Evolutionary conservation across 1,140 invertebrate species (phyloP), one percentile per base, ranked within the genome.

Genomic region (Ladona fulva): DNA sequence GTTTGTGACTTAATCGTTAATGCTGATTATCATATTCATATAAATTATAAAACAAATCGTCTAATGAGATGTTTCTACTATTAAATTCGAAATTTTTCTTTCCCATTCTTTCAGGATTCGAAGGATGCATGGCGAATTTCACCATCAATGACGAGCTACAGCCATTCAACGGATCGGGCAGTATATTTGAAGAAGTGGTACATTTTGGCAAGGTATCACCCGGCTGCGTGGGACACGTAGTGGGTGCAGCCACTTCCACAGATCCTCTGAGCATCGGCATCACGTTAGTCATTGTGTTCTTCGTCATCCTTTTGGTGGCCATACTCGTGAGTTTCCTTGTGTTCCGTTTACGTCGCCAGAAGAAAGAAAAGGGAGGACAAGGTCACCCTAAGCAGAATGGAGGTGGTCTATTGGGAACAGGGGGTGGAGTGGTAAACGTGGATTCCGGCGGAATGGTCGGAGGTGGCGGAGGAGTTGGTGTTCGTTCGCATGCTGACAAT

Each of bases 251-350:
- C 0, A 90, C 93, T 77, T 90, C 91, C 0, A 91, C 94, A 7
- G 93, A 96, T 87, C 95, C 95, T 0, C 85, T 97, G 0, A 95
- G 92, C 81, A 95, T 97, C 73, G 95, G 95, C 42, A 92, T 97
- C 44, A 96, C 95, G 0, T 86, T 98, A 25, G 94, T 98, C 0
- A 95, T 98, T 74, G 93, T 97, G 5, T 98, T 98, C 86, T 97
- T 98, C 82, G 91, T 96, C 1, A 93, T 95, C 74, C 85, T 97
- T 12, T 87, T 97, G 24, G 90, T 96, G 10, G 94, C 94, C 0
- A 96, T 97, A 78, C 86, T 95, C 25, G 91, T 94, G 8, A 96
- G 94, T 75, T 97, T 97, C 83, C 88, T 97, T 1, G 94, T 97
- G 11, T 97, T 96, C 83, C 89, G 94, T 24, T 86, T 96, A 77